Percentiles rank a stretch among this genome's conserved stretches.
phyloP scores from a whole-genome alignment of 2,113 vertebrate species.

The Donacobius atricapilla region DNA sequence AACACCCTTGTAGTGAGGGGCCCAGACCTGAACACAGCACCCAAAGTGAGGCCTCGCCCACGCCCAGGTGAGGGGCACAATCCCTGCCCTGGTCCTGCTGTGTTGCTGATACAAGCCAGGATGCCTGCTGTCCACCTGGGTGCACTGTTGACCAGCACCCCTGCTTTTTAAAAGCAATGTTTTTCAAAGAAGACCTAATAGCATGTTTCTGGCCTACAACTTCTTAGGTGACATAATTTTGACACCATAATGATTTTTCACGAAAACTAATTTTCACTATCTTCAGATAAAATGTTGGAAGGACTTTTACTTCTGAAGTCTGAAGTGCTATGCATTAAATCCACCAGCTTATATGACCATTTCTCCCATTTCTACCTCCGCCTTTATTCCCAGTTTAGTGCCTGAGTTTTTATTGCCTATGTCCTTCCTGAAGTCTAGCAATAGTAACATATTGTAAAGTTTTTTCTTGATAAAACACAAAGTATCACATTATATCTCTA shows the following conservation, averaged over 20 bases:
- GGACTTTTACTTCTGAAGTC: background rate
- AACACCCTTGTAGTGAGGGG: no score
- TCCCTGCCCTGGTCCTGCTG: no score
- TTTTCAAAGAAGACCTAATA: background rate
- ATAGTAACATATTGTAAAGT: background rate
- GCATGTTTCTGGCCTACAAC: background rate
- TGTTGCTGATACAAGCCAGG: background rate
- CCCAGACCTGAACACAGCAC: no score
- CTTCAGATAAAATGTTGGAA: background rate
- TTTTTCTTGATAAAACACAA: background rate
- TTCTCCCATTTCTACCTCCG: background rate
- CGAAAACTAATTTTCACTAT: background rate
- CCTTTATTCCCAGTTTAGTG: background rate
- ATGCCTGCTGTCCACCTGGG: background rate
- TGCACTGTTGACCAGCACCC: background rate
- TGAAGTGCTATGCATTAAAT: background rate
- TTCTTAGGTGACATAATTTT: background rate
- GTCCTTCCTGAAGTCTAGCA: background rate
- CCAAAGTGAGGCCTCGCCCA: background rate
- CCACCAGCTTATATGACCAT: background rate
- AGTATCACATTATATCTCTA: background rate
- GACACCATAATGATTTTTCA: background rate
- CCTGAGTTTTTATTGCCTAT: background rate
- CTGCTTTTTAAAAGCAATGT: background rate
- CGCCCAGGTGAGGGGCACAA: accelerated